Percentiles rank a stretch among this genome's conserved stretches.
Conservation (phyloP, 2,113 vertebrate species). For the Egretta garzetta region DNA sequence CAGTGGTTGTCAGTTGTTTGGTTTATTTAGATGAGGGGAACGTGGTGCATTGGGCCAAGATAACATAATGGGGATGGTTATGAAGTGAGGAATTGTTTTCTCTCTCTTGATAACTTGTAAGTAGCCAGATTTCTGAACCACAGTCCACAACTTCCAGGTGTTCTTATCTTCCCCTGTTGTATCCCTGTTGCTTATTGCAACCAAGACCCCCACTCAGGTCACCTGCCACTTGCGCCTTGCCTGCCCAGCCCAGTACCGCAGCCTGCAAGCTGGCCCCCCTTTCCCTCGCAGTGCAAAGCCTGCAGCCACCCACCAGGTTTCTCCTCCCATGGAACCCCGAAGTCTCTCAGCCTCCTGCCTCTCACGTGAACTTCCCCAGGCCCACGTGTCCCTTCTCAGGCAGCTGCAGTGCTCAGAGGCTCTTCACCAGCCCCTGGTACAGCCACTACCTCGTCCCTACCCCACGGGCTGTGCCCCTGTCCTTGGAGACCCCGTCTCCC, state of each 20-base stretch:
- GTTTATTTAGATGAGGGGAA: neutral
- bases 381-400: fast-evolving
- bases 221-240: fast-evolving
- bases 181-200: neutral
- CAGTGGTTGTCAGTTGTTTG: neutral
- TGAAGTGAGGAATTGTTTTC: neutral
- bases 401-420: neutral
- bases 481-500: neutral
- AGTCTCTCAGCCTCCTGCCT: neutral
- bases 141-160: neutral
- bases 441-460: fast-evolving
- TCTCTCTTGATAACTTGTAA: neutral
- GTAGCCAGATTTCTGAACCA: neutral
- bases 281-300: neutral
- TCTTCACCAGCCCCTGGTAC: neutral
- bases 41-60: neutral
- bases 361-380: neutral
- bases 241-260: neutral
- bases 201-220: neutral
- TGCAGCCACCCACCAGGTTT: neutral
- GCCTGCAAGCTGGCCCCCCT: neutral
- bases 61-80: neutral
- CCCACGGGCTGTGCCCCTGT: neutral
- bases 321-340: neutral
- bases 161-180: neutral